These are phyloP conservation scores for Ennomos quercinarius DNA, from an alignment of 2,888 invertebrate genomes.

Conservation along the genomic window DNA sequence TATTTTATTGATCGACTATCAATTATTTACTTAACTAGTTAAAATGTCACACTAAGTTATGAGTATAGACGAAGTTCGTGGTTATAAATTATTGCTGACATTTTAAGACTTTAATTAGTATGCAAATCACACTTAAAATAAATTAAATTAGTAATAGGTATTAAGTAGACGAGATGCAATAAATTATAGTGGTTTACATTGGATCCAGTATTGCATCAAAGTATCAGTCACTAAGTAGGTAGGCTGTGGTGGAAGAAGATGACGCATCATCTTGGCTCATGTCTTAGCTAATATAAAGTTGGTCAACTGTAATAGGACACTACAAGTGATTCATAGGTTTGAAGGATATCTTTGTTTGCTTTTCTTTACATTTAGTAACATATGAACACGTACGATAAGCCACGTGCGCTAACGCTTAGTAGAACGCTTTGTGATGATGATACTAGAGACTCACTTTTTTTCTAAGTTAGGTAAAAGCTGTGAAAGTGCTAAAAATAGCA, in stretches of 20 bases:
- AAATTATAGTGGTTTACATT: constrained; percentile 1
- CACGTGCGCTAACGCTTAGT: constrained; percentile 17
- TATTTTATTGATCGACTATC: too few relatives aligned
- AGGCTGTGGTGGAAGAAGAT: constrained; percentile 52
- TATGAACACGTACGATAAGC: constrained; percentile 19
- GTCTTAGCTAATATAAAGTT: constrained; percentile 51
- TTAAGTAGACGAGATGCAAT: constrained; percentile 2
- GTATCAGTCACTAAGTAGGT: constrained; percentile 50
- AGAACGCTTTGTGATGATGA: constrained; percentile 7
- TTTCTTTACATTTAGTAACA: constrained; percentile 30
- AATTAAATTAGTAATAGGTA: background rate
- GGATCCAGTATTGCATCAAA: constrained; percentile 34
- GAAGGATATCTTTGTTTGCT: constrained; percentile 48
- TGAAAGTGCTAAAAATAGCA: too few relatives aligned
- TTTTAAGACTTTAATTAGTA: background rate
- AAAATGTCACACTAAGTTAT: too few relatives aligned
- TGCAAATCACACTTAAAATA: background rate
- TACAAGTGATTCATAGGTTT: constrained; percentile 62
- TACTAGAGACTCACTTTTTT: too few relatives aligned
- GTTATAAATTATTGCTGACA: constrained; percentile 4
- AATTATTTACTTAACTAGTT: too few relatives aligned
- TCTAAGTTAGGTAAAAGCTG: background rate
- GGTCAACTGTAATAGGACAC: constrained; percentile 72
- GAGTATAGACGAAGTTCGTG: too few relatives aligned
- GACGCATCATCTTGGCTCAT: constrained; percentile 69